Conservation (phyloP, 2,888 invertebrate genomes). For the Stratiomys singularior region DNA sequence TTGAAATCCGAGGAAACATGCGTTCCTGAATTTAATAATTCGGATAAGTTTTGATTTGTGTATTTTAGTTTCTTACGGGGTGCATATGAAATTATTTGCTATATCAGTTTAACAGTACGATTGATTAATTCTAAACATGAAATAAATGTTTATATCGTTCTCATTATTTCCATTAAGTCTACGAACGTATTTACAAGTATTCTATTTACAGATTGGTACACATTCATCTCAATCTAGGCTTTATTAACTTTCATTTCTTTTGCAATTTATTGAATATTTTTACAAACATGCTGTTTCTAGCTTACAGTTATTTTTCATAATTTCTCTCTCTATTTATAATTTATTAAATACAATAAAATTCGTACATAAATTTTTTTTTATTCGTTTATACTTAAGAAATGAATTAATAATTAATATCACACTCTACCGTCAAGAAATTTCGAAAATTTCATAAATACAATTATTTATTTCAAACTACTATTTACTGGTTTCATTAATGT, state of each 20-base stretch:
- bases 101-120: background rate
- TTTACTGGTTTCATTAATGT: background rate
- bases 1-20: background rate
- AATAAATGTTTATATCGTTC: background rate
- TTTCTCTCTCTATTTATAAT: constrained; percentile 28
- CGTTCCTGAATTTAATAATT: too few species aligned
- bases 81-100: background rate
- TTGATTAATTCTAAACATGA: background rate
- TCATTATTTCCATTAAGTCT: background rate
- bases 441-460: constrained; percentile 36
- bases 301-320: background rate
- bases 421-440: constrained; percentile 52
- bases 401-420: constrained; percentile 53
- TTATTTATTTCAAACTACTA: background rate
- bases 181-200: constrained; percentile 12
- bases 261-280: constrained; percentile 19
- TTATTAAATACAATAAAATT: constrained; percentile 21
- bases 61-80: background rate
- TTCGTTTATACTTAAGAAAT: constrained; percentile 34
- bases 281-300: background rate
- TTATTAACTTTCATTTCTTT: background rate
- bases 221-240: background rate
- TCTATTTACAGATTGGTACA: constrained; percentile 28
- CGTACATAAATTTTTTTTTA: constrained; percentile 1
- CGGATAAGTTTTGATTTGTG: background rate